Evolutionary conservation across 2,797 vertebrate species (phyloP), one percentile per base, ranked within the genome.

Genomic region (Crotalus adamanteus): DNA sequence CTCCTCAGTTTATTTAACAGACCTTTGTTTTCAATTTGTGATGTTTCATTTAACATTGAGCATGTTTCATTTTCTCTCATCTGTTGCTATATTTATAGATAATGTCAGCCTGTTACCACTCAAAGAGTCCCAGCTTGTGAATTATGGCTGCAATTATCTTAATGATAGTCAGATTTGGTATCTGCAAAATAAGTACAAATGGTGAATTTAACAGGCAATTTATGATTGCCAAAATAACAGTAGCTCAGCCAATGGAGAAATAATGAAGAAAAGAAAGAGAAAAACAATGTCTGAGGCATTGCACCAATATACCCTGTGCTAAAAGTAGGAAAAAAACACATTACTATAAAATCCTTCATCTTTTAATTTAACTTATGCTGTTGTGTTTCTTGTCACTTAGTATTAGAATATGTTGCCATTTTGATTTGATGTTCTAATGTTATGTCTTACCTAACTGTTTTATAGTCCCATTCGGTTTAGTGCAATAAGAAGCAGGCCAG

Each of bases 21-120:
- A 14, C 42, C 63, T 91, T 93, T 78, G n/a, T 53, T 87, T 89
- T 86, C 91, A 78, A 47, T 87, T 87, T 87, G 47, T 88, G 63
- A 90, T 87, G 91, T 78, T 92, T 90, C 90, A 92, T 93, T 92
- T 87, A 93, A 92, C 60, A 60, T 22, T 55, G 31, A 87, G 26
- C 87, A 55, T 89, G 89, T 90, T 9, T 28, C 37, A 26, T 55
- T 16, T 91, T 65, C 47, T 93, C 42, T 69, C 65, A 94, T 89
- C 20, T 78, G 69, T 91, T 88, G 73, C 88, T 20, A 6, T 90
- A 47, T 91, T 2, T 83, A 88, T 73, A 0, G 0, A 69, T 2
- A 13, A 26, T 57, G 92, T 4, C 63, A 78, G n/a, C 56, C 63
- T 93, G 88, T 63, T 47, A 87, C 88, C 91, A 90, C 47, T 55